phyloP scores from a whole-genome alignment of 1,140 invertebrate species.

The Galendromus occidentalis region DNA sequence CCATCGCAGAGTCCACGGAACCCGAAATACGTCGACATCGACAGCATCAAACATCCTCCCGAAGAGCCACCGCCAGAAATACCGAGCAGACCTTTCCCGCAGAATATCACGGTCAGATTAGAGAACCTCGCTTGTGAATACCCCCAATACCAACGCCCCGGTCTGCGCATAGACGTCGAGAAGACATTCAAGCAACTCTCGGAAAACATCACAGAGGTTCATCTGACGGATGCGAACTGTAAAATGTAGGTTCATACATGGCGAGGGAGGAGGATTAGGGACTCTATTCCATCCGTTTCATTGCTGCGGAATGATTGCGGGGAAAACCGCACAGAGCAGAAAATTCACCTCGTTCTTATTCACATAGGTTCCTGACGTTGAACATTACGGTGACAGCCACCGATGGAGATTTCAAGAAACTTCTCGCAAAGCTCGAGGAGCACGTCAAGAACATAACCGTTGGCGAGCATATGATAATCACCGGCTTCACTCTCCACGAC shows the following conservation, averaged over 20 bases:
- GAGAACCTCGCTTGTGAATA: conserved; percentile 9
- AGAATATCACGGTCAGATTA: conserved; percentile 2
- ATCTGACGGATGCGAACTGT: neutral
- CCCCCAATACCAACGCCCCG: neutral
- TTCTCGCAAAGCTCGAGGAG: conserved; percentile 2
- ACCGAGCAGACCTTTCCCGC: conserved; percentile 1
- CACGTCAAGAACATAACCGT: conserved; percentile 6
- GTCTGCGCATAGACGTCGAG: conserved; percentile 5
- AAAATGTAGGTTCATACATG: neutral
- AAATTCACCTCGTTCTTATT: neutral
- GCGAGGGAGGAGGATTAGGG: too few relatives aligned
- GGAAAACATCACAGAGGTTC: neutral
- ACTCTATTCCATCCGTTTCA: too few relatives aligned
- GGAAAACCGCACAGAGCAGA: too few relatives aligned
- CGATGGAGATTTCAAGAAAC: conserved; percentile 8
- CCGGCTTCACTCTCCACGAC: conserved; percentile 5
- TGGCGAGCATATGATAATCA: conserved; percentile 5
- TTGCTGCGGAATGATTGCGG: too few relatives aligned
- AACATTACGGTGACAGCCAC: neutral
- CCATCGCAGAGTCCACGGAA: conserved; percentile 7
- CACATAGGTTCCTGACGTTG: neutral
- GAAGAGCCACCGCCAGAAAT: conserved; percentile 7
- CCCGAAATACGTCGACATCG: conserved; percentile 8
- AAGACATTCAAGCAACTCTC: conserved; percentile 3
- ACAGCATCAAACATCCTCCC: conserved; percentile 4